A percentile compares a stretch with the other conserved stretches of the same genome.
Evolutionary conservation across 2,113 vertebrate genomes (phyloP).

Genomic region (Chloropsis cyanopogon): DNA sequence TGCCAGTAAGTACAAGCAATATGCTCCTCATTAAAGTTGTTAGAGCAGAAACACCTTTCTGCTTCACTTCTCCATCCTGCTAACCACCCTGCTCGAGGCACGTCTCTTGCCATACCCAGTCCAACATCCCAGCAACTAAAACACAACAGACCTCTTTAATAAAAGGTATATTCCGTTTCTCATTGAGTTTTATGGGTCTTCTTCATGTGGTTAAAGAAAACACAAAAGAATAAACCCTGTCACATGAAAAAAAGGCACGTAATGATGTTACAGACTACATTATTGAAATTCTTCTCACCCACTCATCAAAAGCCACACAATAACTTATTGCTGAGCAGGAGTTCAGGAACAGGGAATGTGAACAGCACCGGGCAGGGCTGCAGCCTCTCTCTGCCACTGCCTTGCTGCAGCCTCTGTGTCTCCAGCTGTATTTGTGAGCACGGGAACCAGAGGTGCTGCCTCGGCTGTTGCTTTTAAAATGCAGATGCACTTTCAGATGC

Average conservation of each 20-base stretch:
- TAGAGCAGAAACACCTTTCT: background rate
- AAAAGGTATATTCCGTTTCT: background rate
- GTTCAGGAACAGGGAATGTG: background rate
- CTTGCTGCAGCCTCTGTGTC: background rate
- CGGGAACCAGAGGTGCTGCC: background rate
- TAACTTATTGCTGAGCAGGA: background rate
- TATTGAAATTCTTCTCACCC: background rate
- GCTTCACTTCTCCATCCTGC: background rate
- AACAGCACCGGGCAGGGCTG: background rate
- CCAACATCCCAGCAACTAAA: constrained; percentile 4
- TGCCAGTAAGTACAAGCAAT: background rate
- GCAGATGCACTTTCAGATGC: background rate
- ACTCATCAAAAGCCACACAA: background rate
- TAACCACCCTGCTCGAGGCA: background rate
- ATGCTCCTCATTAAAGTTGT: background rate
- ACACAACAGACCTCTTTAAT: constrained; percentile 11
- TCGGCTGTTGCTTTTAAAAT: background rate
- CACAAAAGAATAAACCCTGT: background rate
- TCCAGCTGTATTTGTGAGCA: background rate
- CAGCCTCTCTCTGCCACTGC: background rate
- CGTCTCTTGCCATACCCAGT: background rate
- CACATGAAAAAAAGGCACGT: background rate
- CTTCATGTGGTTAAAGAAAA: background rate
- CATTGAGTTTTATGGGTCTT: constrained; percentile 7
- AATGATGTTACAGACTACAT: background rate